Evolutionary conservation across 2,113 vertebrate species (phyloP).

Genomic region (Ariopsis seemanni): DNA sequence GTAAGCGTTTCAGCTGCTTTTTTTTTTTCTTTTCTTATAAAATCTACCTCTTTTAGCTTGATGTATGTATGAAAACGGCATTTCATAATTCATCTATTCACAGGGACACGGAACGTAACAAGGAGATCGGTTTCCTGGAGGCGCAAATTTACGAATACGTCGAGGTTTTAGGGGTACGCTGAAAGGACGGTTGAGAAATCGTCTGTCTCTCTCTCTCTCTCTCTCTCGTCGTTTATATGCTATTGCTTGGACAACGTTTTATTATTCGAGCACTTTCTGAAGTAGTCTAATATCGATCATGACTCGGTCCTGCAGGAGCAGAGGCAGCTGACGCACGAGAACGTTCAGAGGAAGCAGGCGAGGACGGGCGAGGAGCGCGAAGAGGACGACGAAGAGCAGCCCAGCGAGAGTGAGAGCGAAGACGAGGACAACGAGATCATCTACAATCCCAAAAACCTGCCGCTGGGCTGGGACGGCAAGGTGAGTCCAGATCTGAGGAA

Average conservation of each 20-base stretch:
- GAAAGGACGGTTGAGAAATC: not conserved
- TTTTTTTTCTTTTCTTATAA: too few relatives aligned
- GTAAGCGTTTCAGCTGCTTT: conserved; percentile 63
- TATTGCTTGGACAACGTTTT: not conserved
- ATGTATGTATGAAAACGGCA: not conserved
- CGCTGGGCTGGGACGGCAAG: conserved; percentile 97
- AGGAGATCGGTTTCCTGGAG: conserved; percentile 93
- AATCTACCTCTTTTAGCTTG: not conserved
- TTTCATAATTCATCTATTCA: not conserved
- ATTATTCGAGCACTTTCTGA: not conserved
- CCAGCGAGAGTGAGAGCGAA: conserved; percentile 96
- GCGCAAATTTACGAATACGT: conserved; percentile 97
- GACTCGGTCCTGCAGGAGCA: conserved; percentile 78
- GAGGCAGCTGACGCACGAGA: conserved; percentile 94
- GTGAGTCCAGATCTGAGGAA: conserved; percentile 59
- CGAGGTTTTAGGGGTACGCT: conserved; percentile 91
- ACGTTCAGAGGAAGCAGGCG: conserved; percentile 95
- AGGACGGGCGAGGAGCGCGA: conserved; percentile 96
- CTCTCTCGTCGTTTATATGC: not conserved
- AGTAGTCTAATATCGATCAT: not conserved
- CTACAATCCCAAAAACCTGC: conserved; percentile 98
- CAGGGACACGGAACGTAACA: conserved; percentile 96
- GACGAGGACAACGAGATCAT: conserved; percentile 99
- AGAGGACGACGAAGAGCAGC: conserved; percentile 96
- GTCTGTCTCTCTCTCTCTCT: not conserved